Evolutionary conservation across 2,888 invertebrate species (phyloP).

Genomic region (Tachina lurida): DNA sequence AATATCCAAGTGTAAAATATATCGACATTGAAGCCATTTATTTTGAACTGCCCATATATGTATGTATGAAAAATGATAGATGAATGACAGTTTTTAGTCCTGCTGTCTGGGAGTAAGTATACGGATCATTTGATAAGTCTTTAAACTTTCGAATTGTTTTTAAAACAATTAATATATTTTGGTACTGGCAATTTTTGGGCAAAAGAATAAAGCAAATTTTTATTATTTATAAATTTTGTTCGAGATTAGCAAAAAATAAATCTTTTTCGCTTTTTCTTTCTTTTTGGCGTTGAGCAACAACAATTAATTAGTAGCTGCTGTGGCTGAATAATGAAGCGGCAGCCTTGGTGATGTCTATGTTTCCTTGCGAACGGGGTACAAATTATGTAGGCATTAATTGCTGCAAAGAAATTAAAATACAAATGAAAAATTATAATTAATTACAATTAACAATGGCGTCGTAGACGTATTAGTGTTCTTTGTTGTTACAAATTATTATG

Average conservation of each 20-base stretch:
- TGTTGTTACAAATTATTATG: constrained; percentile 31
- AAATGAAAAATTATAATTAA: constrained; percentile 65
- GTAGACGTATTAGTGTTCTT: constrained; percentile 38
- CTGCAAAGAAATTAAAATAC: constrained; percentile 59
- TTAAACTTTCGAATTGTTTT: constrained; percentile 29
- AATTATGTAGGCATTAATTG: constrained; percentile 63
- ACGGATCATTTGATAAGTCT: background rate
- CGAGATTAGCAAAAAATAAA: constrained; percentile 44
- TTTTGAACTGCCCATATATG: constrained; percentile 7
- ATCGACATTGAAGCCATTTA: constrained; percentile 16
- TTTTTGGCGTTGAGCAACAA: constrained; percentile 61
- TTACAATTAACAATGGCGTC: constrained; percentile 68
- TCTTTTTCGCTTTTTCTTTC: constrained; percentile 44
- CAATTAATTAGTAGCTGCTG: constrained; percentile 28
- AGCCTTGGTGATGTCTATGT: constrained; percentile 60
- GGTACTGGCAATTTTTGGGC: constrained; percentile 66
- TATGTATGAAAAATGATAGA: background rate
- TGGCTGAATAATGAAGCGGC: constrained; percentile 45
- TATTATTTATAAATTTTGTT: constrained; percentile 31
- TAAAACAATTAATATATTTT: constrained; percentile 42
- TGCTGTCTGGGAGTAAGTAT: constrained; percentile 4
- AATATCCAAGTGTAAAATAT: constrained; percentile 23
- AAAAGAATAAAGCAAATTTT: constrained; percentile 17
- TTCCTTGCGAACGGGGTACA: constrained; percentile 45
- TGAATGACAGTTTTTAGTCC: constrained; percentile 16